A percentile compares a stretch with the other conserved stretches of the same genome.
Evolutionary conservation across 2,888 invertebrate species (phyloP).

Genomic region (Cryptocephalus moraei): DNA sequence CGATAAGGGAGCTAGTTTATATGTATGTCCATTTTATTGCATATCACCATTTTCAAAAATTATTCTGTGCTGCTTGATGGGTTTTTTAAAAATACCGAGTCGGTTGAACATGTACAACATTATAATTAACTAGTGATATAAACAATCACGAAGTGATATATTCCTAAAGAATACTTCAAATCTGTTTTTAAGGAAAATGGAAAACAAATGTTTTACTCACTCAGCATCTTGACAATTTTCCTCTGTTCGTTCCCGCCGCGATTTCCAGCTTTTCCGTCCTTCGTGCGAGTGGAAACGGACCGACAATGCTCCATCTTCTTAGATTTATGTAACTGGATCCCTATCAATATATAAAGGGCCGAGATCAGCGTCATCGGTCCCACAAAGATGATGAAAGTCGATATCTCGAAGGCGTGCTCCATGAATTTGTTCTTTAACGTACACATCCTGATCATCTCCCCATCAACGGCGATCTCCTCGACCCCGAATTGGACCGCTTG

Average conservation of each 20-base stretch:
- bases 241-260: constrained; percentile 34
- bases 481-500: constrained; percentile 45
- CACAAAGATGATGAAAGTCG: constrained; percentile 73
- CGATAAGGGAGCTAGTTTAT: too few relatives aligned
- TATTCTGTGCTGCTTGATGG: too few relatives aligned
- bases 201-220: constrained; percentile 43
- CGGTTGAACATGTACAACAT: too few relatives aligned
- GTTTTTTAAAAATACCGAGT: too few relatives aligned
- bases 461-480: constrained; percentile 11
- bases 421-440: constrained; percentile 38
- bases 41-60: too few relatives aligned
- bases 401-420: constrained; percentile 67
- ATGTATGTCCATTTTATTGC: too few relatives aligned
- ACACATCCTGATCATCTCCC: constrained; percentile 18
- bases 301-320: constrained; percentile 12
- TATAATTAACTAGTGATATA: too few relatives aligned
- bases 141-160: too few relatives aligned
- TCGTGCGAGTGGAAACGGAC: constrained; percentile 1
- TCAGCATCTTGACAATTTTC: constrained; percentile 69
- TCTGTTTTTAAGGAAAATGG: too few relatives aligned
- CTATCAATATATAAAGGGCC: constrained; percentile 69
- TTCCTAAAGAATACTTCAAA: too few relatives aligned
- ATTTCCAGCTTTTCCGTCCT: constrained; percentile 4
- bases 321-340: constrained; percentile 58
- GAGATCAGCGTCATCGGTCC: constrained; percentile 80